Conservation (phyloP, 1,140 invertebrate species). For the Drosophila subpulchrella region DNA sequence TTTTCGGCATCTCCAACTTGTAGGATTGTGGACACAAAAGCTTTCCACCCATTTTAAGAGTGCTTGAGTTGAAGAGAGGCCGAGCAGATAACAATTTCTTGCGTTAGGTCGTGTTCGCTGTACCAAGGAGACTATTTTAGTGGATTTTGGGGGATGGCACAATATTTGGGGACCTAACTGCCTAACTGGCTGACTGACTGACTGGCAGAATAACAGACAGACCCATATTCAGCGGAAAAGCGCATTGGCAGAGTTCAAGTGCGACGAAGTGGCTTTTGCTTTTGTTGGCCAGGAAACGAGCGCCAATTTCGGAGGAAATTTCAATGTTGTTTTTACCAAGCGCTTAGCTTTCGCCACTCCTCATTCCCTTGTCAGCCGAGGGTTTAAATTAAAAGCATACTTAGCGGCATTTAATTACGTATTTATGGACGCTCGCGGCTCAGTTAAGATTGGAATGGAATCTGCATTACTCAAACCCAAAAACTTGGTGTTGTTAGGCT, state of each 20-base stretch:
- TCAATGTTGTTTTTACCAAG: slow-evolving; percentile 36
- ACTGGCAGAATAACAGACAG: slow-evolving; percentile 36
- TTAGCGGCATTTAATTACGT: slow-evolving; percentile 74
- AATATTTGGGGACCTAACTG: slow-evolving; percentile 20
- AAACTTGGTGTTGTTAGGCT: slow-evolving; percentile 26
- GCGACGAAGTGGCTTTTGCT: slow-evolving; percentile 19
- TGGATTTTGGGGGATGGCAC: slow-evolving; percentile 17
- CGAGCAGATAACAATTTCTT: slow-evolving; percentile 57
- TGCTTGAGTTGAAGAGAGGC: slow-evolving; percentile 24
- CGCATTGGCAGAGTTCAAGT: slow-evolving; percentile 66
- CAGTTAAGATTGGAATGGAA: slow-evolving; percentile 31
- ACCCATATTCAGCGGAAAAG: slow-evolving; percentile 49
- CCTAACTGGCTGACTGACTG: slow-evolving; percentile 35
- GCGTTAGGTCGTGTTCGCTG: slow-evolving; percentile 71
- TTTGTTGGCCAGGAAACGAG: slow-evolving; percentile 24
- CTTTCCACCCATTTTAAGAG: slow-evolving; percentile 18
- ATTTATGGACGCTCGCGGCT: slow-evolving; percentile 54
- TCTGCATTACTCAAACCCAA: background rate
- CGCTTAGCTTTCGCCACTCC: slow-evolving; percentile 35
- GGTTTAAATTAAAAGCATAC: slow-evolving; percentile 72
- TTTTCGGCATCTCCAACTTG: slow-evolving; percentile 36
- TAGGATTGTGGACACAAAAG: slow-evolving; percentile 37
- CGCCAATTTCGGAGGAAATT: slow-evolving; percentile 38
- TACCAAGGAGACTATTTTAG: slow-evolving; percentile 14
- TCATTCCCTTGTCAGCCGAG: slow-evolving; percentile 7